Conservation (phyloP, 37 sponge, comb jelly and placozoan species). For the Chondrosia reniformis region DNA sequence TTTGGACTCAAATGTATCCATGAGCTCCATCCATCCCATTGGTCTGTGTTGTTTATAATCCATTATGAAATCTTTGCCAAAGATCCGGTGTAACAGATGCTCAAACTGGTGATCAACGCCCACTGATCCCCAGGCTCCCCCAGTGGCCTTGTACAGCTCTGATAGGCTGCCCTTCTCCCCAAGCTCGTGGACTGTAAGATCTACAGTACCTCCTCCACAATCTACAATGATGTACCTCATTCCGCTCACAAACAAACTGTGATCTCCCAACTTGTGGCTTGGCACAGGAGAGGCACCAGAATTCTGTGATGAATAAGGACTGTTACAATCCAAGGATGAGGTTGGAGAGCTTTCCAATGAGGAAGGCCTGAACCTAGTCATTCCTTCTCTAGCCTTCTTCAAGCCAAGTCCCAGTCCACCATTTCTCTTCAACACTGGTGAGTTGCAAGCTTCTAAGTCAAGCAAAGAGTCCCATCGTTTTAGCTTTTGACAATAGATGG, state of each 20-base stretch:
- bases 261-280: not conserved
- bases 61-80: slow-evolving; percentile 51
- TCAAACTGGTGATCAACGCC: slow-evolving; percentile 76
- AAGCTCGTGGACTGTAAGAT: slow-evolving; percentile 68
- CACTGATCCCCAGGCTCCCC: slow-evolving; percentile 77
- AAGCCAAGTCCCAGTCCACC: not conserved
- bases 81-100: slow-evolving; percentile 45
- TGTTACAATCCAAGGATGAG: not conserved
- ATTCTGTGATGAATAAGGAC: slow-evolving; percentile 3
- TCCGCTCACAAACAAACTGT: not conserved
- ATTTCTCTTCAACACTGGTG: slow-evolving; percentile 7
- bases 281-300: slow-evolving; percentile 3
- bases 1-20: slow-evolving; percentile 65
- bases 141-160: slow-evolving; percentile 67
- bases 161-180: slow-evolving; percentile 33
- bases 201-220: slow-evolving; percentile 79
- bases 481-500: slow-evolving; percentile 54
- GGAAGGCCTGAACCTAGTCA: not conserved
- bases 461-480: slow-evolving; percentile 36
- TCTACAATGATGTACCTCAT: slow-evolving; percentile 66
- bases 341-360: slow-evolving; percentile 17
- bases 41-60: slow-evolving; percentile 34
- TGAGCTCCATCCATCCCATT: slow-evolving; percentile 62
- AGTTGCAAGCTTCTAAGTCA: slow-evolving; percentile 14
- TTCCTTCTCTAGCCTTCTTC: not conserved